Evolutionary conservation across 2,113 vertebrate genomes (phyloP), one percentile per base, ranked within the genome.

Genomic region (Pollachius pollachius): DNA sequence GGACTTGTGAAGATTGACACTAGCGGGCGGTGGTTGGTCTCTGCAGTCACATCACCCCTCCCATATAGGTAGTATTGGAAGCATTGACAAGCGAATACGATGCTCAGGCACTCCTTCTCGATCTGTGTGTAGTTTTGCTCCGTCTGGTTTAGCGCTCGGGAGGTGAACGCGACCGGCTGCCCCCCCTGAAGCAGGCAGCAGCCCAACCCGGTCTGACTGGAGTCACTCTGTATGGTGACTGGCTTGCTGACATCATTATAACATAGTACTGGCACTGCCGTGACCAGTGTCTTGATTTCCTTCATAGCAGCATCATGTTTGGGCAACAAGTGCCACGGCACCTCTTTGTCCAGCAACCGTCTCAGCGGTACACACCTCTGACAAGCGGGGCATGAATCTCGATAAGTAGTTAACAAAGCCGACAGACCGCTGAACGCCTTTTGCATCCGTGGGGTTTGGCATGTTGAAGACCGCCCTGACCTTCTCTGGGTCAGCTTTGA

Each of bases 341-440:
- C 25, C 12, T 77, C 54, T 7, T 62, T 62, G 61, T 62, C 61
- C 15, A 62, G 21, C 11, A 62, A 11, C 15, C 64, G 69, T 25
- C 67, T 15, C 17, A 74, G 65, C 7, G 72, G 77, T 63, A 83
- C 77, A 54, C 75, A 75, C 67, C 23, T 79, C 73, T 3, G 72
- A 77, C 1, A 81, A 64, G 0, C 19, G 57, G 7, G 75, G 64
- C 52, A 81, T 21, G 66, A 81, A 81, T 54, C 67, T 75, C 0
- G 69, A 18, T 0, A 83, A 60, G 48, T 78, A 80, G 37, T 17
- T 85, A 15, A 84, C 71, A 41, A 74, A 84, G 23, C 74, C 67
- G 5, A 81, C 60, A 8, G 70, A 68, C 9, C 52, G 5, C 34
- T 79, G 64, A 8, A 76, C 57, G 23, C 23, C 23, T 2, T 23